Evolutionary conservation across 1,140 invertebrate species (phyloP).

Genomic region (Melitaea cinxia): DNA sequence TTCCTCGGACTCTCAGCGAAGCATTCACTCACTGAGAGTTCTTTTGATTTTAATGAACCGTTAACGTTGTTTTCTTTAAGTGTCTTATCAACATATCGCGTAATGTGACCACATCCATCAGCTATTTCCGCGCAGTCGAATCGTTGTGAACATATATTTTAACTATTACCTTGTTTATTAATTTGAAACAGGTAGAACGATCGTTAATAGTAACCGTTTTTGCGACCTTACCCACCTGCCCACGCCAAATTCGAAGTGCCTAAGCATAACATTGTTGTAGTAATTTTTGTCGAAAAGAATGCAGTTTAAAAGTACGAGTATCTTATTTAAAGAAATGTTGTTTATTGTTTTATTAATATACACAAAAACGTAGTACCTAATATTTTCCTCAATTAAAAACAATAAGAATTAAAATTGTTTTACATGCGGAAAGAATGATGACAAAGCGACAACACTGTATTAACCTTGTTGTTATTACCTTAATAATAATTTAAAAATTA

Average conservation of each 20-base stretch:
- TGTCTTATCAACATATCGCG: constrained; percentile 67
- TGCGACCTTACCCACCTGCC: constrained; percentile 60
- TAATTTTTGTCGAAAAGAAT: not conserved
- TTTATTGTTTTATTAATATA: too few species aligned
- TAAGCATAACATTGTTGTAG: not conserved
- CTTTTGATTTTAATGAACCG: constrained; percentile 80
- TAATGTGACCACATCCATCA: constrained; percentile 51
- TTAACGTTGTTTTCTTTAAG: constrained; percentile 70
- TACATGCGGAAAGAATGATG: not conserved
- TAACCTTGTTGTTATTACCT: not conserved
- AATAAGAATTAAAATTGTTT: too few species aligned
- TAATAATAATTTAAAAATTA: not conserved
- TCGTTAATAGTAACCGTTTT: constrained; percentile 56
- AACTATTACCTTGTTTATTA: constrained; percentile 40
- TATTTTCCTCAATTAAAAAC: too few species aligned
- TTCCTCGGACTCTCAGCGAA: constrained; percentile 55
- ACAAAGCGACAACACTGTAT: not conserved
- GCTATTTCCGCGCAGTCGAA: constrained; percentile 8
- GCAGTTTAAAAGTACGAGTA: too few species aligned
- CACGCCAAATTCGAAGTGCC: constrained; percentile 55
- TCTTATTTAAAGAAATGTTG: too few species aligned
- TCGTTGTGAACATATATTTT: not conserved
- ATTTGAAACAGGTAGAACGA: constrained; percentile 55
- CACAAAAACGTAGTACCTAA: too few species aligned
- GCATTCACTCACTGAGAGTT: constrained; percentile 60